Evolutionary conservation across 2,797 vertebrate species (phyloP), one percentile per base, ranked within the genome.

Genomic region (Silurus lanzhouensis): DNA sequence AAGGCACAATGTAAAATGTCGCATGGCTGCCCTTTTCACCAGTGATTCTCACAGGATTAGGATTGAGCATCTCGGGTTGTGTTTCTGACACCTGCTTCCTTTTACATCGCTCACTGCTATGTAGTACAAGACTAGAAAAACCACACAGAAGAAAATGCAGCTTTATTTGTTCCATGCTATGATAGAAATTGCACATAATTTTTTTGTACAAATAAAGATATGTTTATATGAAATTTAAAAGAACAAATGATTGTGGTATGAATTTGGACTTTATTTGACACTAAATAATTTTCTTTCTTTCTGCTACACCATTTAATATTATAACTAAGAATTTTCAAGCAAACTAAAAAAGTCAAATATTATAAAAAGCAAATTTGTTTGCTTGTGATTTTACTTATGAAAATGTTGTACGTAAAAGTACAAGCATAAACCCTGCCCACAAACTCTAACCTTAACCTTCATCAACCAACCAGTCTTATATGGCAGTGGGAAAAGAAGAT

Each of bases 1-100:
- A 48, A 55, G 71, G 25, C 55, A 78, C 58, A 19, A 52, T 57
- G 44, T 85, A 60, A 88, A 87, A 88, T 89, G 83, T 87, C 89
- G 82, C 55, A 72, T 12, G 9, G 27, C 67, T 87, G 89, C 44
- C 85, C 85, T 88, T 89, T 88, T 82, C 68, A 74, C 19, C 20
- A 19, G 19, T 1, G 10, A 84, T 78, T 70, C 22, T 19, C 46
- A 8, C 25, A 17, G 72, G 61, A 85, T 87, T 64, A 78, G 80
- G 64, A 85, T 19, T 2, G 67, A 86, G 27, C 63, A n/a, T 55
- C 44, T 25, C 8, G 44, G 38, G 27, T 57, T 79, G 13, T 14
- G 81, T n/a, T 83, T 78, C 57, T 64, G 82, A 80, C 82, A 70
- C 44, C 76, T 22, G 20, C 6, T 55, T 64, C 17, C 20, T 71